Percentiles rank a stretch among this genome's conserved stretches.
These are phyloP conservation scores for Oligia latruncula DNA, from an alignment of 2,888 invertebrate genomes.

Conservation along the genomic window DNA sequence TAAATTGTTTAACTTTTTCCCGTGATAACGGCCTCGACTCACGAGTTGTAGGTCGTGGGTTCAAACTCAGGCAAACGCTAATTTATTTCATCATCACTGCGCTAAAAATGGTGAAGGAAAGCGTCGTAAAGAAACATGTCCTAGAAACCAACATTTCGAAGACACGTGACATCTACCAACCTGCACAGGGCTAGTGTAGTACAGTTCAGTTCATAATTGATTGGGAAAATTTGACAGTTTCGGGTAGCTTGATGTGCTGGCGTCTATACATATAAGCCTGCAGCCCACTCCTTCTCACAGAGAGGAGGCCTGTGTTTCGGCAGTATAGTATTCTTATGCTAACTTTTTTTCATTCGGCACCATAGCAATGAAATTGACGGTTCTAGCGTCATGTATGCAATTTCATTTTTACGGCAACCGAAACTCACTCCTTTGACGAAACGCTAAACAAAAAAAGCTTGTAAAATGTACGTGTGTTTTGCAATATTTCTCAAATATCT, in stretches of 20 bases:
- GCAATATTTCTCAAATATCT: conserved; percentile 47
- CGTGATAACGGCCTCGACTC: neutral
- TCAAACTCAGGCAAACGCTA: neutral
- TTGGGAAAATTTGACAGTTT: no score
- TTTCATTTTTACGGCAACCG: conserved; percentile 1
- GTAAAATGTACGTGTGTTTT: conserved; percentile 29
- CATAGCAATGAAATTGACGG: conserved; percentile 2
- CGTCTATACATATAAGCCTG: neutral
- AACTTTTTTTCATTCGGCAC: neutral
- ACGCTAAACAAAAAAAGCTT: conserved; percentile 25
- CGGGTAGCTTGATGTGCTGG: no score
- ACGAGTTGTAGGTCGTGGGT: neutral
- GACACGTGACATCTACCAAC: neutral
- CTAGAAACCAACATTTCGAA: neutral
- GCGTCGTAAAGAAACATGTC: neutral
- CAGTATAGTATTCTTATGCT: neutral
- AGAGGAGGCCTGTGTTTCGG: neutral
- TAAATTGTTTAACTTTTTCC: neutral
- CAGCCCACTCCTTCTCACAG: neutral
- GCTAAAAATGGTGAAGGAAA: neutral
- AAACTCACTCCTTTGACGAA: conserved; percentile 19
- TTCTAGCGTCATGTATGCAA: neutral
- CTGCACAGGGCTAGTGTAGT: neutral
- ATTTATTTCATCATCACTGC: neutral
- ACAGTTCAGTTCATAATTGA: no score